Evolutionary conservation across 2,113 vertebrate genomes (phyloP), one percentile per base, ranked within the genome.

Genomic region (Abramis brama): DNA sequence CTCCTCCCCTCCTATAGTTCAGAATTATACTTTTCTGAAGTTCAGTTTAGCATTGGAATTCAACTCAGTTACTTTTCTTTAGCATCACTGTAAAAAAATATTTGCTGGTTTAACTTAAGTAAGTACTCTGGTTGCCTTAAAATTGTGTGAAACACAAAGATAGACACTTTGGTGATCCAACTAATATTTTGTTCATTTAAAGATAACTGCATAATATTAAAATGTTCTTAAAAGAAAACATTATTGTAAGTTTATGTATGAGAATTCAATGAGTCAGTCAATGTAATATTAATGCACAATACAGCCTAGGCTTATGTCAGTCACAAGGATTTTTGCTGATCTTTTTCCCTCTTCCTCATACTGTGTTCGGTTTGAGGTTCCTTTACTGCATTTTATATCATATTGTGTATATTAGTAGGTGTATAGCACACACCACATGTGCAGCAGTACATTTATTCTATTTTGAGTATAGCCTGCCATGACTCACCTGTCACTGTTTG

Each of bases 401-500:
- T 64, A 21, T 27, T 70, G 11, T 70, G 11, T 68, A 33, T 60
- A 80, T 90, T 82, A 88, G 86, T 91, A 83, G 89, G 60, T 9
- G 13, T 60, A 62, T 19, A 66, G 71, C 79, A 47, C 45, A 33
- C 33, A 4, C 15, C 11, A 52, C 43, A 64, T 62, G 82, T 50
- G 8, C 21, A 47, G 52, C 30, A 19, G 36, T 76, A 76, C 52
- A 77, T 77, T 83, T 73, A 50, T 84, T 55, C 60, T 73, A 77
- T 82, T 73, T 86, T 83, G 47, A 90, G 45, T 74, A 47, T 50
- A 85, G 89, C 85, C 64, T 87, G 27, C 55, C 19, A 60, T 89
- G 86, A 89, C 64, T 87, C 86, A 89, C 74, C 68, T 83, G 83
- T 71, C 82, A 84, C 71, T 57, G 77, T 87, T 77, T 79, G 27